Percentiles rank a stretch among this genome's conserved stretches.
Evolutionary conservation across 2,888 invertebrate species (phyloP).

Genomic region (Creontiades dilutus): DNA sequence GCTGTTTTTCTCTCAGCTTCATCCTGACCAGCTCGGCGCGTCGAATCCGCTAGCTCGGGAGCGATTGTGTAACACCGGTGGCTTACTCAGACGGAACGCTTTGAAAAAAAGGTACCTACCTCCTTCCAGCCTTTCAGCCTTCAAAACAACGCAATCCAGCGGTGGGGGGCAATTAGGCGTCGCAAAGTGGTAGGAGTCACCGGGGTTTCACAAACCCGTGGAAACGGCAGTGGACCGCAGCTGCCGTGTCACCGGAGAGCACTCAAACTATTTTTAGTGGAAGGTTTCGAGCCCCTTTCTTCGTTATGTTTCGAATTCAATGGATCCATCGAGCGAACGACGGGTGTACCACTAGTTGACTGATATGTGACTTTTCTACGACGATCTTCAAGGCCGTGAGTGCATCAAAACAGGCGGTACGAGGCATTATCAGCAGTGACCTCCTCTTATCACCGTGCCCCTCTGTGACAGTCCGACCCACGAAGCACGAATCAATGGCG

Average conservation of each 20-base stretch:
- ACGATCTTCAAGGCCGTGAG: too few relatives aligned
- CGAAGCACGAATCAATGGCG: background rate
- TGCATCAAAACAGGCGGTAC: background rate
- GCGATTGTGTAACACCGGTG: conserved; percentile 59
- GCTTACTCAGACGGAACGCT: conserved; percentile 61
- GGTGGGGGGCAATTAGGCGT: conserved; percentile 63
- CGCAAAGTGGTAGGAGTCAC: conserved; percentile 45
- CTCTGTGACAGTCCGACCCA: background rate
- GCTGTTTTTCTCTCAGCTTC: background rate
- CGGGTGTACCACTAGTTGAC: background rate
- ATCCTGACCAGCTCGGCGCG: background rate
- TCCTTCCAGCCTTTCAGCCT: background rate
- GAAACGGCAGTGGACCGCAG: conserved; percentile 54
- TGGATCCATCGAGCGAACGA: background rate
- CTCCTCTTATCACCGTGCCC: background rate
- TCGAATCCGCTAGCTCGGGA: conserved; percentile 14
- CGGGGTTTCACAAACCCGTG: conserved; percentile 56
- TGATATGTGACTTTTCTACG: conserved; percentile 3
- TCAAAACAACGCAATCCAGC: conserved; percentile 33
- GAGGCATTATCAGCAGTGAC: background rate
- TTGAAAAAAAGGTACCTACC: background rate
- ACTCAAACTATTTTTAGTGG: background rate
- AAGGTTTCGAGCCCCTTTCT: background rate
- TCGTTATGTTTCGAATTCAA: background rate
- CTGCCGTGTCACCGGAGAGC: conserved; percentile 3